phyloP scores from a whole-genome alignment of 2,888 invertebrate species.

The Alsophila aescularia region DNA sequence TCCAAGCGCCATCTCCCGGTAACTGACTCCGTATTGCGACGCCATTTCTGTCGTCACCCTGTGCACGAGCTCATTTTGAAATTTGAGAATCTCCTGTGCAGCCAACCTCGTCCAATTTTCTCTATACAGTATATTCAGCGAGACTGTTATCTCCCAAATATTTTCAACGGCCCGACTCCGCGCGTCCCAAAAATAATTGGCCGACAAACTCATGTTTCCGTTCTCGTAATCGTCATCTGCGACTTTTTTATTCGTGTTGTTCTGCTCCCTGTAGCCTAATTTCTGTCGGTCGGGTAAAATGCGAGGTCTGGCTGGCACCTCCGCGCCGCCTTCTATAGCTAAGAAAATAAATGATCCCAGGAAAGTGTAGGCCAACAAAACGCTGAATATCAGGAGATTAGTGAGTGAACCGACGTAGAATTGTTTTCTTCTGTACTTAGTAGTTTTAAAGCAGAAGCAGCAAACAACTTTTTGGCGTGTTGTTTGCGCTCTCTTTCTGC shows the following conservation, averaged over 20 bases:
- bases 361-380: conserved; percentile 91
- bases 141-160: conserved; percentile 96
- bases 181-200: conserved; percentile 81
- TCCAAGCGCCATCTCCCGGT: conserved; percentile 80
- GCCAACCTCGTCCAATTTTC: conserved; percentile 95
- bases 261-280: conserved; percentile 78
- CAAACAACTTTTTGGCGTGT: conserved; percentile 81
- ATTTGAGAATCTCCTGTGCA: conserved; percentile 90
- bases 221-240: conserved; percentile 71
- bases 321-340: conserved; percentile 90
- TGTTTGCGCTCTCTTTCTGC: conserved; percentile 77
- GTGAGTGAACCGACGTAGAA: conserved; percentile 90
- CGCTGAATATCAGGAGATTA: conserved; percentile 92
- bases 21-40: conserved; percentile 83
- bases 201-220: conserved; percentile 71
- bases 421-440: conserved; percentile 82
- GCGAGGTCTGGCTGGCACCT: conserved; percentile 79
- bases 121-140: conserved; percentile 93
- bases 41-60: conserved; percentile 91
- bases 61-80: conserved; percentile 93
- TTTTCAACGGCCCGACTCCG: conserved; percentile 89
- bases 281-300: conserved; percentile 80
- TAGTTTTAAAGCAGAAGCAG: conserved; percentile 83
- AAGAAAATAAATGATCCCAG: conserved; percentile 92
- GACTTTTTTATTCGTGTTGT: conserved; percentile 66